phyloP scores from a whole-genome alignment of 2,888 invertebrate genomes.

The Cryptosula pallasiana region DNA sequence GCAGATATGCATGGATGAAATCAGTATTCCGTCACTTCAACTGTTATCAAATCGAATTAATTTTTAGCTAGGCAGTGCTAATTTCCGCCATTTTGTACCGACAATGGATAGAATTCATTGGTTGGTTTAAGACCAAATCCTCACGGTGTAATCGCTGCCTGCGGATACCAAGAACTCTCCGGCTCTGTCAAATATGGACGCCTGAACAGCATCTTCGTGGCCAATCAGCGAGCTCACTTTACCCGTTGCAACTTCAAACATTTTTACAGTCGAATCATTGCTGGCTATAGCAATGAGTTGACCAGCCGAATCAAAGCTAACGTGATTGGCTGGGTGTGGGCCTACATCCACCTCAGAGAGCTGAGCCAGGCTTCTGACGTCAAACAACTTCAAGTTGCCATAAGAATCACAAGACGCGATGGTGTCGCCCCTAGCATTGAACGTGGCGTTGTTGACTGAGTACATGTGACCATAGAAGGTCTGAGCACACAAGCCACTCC shows the following conservation, averaged over 20 bases:
- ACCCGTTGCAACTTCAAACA: slow-evolving; percentile 49
- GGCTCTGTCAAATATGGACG: slow-evolving; percentile 43
- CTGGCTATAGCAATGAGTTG: slow-evolving; percentile 43
- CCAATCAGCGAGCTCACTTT: slow-evolving; percentile 47
- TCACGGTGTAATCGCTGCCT: slow-evolving; percentile 47
- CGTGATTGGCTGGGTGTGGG: slow-evolving; percentile 51
- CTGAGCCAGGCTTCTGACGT: slow-evolving; percentile 47
- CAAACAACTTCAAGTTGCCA: slow-evolving; percentile 52
- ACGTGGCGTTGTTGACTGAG: slow-evolving; percentile 50
- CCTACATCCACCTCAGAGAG: slow-evolving; percentile 49
- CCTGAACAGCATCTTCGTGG: slow-evolving; percentile 53
- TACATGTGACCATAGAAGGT: slow-evolving; percentile 53
- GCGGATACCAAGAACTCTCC: slow-evolving; percentile 51
- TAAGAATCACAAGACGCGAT: slow-evolving; percentile 53
- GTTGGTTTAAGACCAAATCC: slow-evolving; percentile 44
- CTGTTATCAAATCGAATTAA: too few relatives aligned
- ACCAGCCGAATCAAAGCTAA: slow-evolving; percentile 51
- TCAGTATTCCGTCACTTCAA: too few relatives aligned
- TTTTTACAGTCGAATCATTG: slow-evolving; percentile 50
- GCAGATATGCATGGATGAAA: too few relatives aligned
- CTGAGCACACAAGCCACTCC: slow-evolving; percentile 50
- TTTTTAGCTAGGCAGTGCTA: too few relatives aligned
- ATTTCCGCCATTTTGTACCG: too few relatives aligned
- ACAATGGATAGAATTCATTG: too few relatives aligned
- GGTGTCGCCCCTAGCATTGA: slow-evolving; percentile 51